Evolutionary conservation across 1,140 invertebrate genomes (phyloP), one percentile per base, ranked within the genome.

Genomic region (Apis dorsata): DNA sequence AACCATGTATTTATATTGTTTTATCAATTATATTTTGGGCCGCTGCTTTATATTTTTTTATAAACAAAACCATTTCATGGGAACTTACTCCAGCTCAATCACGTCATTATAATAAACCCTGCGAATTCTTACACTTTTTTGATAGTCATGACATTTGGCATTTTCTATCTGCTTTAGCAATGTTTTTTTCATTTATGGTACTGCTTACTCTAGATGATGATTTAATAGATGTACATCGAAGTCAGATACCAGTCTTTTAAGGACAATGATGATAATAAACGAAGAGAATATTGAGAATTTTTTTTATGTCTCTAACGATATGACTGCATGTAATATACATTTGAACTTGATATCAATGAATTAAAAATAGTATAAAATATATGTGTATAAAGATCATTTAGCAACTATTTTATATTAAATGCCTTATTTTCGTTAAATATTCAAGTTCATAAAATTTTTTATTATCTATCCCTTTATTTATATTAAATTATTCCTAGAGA

Each of bases 91-190:
- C 98, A 17, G 97, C 98, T 0, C 94, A 96, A 90, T 98, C 97
- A 0, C 95, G 97, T 57, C 94, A 95, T 51, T 95, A 95, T 86
- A 99, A 99, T 93, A 95, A 95, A 62, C 94, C 95, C 44, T 99
- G 98, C 91, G 93, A 96, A 9, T 89, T 98, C 10, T 93, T 98
- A 4, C 93, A 96, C 72, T 98, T 98, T 90, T 98, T 97, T 91
- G 98, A 99, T 93, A 95, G 95, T 57, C 98, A 99, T 92, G 98
- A 99, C 90, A 95, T 98, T 44, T 99, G 98, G 98, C 98, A 99
- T 93, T 96, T 98, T 87, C 93, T 98, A 0, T 98, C 98, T 24
- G 97, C 98, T 10, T 95, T 96, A 53, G 97, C 97, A 65, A 96
- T 98, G 95, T 98, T 98, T 90, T 97, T 98, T 88, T 97, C 97